phyloP scores from a whole-genome alignment of 30 jellyfish, hydroid and myxozoan species.

The Hydractinia echinata region DNA sequence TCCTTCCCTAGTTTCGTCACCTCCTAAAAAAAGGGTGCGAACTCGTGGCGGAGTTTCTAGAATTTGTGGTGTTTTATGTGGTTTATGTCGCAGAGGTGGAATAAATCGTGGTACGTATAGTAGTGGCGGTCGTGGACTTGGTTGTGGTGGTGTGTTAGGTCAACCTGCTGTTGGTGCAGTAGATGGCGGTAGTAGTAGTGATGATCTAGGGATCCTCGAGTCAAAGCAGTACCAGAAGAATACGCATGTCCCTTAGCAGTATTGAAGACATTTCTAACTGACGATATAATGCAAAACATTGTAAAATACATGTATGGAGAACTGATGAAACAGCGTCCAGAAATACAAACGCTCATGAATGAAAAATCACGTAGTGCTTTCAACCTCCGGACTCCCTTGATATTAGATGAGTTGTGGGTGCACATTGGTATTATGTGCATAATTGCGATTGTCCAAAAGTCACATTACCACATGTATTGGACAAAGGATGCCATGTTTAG shows the following conservation, averaged over 20 bases:
- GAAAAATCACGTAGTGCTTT: background rate
- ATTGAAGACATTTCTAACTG: slow-evolving; percentile 1
- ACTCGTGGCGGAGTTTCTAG: too few species aligned
- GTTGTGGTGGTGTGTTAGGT: too few species aligned
- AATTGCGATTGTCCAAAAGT: background rate
- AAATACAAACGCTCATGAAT: background rate
- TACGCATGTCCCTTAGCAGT: background rate
- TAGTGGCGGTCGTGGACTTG: too few species aligned
- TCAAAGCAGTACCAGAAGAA: background rate
- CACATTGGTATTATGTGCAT: background rate
- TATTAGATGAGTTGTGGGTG: background rate
- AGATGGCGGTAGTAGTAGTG: too few species aligned
- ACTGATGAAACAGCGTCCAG: background rate
- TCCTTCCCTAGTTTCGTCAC: too few species aligned
- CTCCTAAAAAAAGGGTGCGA: too few species aligned
- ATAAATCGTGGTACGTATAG: too few species aligned
- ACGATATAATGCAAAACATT: background rate
- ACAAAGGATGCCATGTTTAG: background rate
- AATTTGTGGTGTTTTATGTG: too few species aligned
- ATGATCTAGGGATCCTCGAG: too few species aligned
- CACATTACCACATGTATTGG: background rate
- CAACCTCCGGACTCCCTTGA: background rate
- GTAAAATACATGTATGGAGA: background rate
- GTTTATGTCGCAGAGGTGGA: too few species aligned
- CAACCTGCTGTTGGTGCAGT: too few species aligned